Percentiles rank a stretch among this genome's conserved stretches.
Evolutionary conservation across 2,888 invertebrate species (phyloP).

Genomic region (Hypercompe scribonia): DNA sequence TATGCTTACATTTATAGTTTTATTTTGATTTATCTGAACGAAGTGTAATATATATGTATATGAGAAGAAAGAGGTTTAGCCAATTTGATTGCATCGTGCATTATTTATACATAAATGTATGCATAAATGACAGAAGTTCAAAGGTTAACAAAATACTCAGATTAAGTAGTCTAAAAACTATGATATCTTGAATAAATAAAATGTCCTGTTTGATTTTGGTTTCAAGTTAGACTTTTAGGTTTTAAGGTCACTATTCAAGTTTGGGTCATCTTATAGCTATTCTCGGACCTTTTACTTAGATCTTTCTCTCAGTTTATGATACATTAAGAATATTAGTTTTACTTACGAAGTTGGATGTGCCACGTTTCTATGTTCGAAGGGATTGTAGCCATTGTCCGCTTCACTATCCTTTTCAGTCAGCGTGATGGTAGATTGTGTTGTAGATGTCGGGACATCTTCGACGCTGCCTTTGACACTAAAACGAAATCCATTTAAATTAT

Average conservation of each 20-base stretch:
- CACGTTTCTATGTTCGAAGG: slow-evolving; percentile 89
- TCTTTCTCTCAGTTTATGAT: not conserved
- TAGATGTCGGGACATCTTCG: slow-evolving; percentile 50
- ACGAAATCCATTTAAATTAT: not conserved
- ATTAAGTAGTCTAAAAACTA: not conserved
- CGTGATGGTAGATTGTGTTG: slow-evolving; percentile 66
- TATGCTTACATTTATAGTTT: no score
- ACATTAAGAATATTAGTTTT: slow-evolving; percentile 8
- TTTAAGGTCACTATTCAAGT: not conserved
- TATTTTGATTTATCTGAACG: no score
- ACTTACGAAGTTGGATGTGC: slow-evolving; percentile 90
- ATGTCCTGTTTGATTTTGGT: not conserved
- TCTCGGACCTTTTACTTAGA: not conserved
- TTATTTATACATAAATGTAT: no score
- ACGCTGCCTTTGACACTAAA: slow-evolving; percentile 23
- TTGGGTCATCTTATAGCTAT: not conserved
- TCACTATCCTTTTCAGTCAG: slow-evolving; percentile 56
- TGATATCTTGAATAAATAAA: not conserved
- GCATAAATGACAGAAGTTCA: not conserved
- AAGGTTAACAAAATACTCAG: not conserved
- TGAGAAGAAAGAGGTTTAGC: no score
- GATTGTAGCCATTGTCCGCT: slow-evolving; percentile 85
- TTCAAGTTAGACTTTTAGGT: not conserved
- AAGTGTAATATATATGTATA: no score
- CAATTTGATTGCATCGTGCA: no score